Evolutionary conservation across 2,113 vertebrate species (phyloP).

Genomic region (Heterotis niloticus): DNA sequence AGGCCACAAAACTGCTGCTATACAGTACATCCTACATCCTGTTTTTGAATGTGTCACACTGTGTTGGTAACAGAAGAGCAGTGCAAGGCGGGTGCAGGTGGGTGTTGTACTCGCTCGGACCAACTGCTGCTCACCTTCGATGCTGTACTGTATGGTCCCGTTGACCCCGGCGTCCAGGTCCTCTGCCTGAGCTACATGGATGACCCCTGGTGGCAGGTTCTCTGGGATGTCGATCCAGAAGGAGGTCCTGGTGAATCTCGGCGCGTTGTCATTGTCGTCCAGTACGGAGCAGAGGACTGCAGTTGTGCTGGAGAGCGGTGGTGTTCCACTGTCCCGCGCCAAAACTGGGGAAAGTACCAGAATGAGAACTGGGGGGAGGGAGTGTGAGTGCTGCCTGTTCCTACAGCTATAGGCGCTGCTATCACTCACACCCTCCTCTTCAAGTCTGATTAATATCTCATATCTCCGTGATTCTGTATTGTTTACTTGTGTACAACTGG

Average conservation of each 20-base stretch:
- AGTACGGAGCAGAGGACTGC: slow-evolving; percentile 72
- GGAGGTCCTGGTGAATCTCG: slow-evolving; percentile 63
- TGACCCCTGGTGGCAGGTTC: slow-evolving; percentile 71
- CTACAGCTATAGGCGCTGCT: background rate
- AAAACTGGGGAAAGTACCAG: slow-evolving; percentile 61
- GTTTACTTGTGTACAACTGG: no score
- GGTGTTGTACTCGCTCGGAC: background rate
- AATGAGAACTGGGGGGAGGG: background rate
- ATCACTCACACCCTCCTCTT: background rate
- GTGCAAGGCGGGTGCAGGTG: background rate
- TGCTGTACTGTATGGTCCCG: slow-evolving; percentile 69
- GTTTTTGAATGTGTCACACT: no score
- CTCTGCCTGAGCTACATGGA: slow-evolving; percentile 64
- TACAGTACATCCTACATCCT: no score
- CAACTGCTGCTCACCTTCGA: slow-evolving; percentile 65
- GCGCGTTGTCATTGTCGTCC: slow-evolving; percentile 83
- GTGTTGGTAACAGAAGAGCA: no score
- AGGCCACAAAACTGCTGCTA: no score
- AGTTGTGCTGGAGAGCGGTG: slow-evolving; percentile 62
- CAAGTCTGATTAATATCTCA: no score
- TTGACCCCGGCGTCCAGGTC: slow-evolving; percentile 78
- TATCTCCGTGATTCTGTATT: no score
- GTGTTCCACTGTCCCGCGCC: slow-evolving; percentile 70
- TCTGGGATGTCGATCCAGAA: slow-evolving; percentile 72
- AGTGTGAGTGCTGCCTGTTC: background rate